Base-by-base conservation (phyloP, 1,140 invertebrate species). In the Drosophila miranda region DNA sequence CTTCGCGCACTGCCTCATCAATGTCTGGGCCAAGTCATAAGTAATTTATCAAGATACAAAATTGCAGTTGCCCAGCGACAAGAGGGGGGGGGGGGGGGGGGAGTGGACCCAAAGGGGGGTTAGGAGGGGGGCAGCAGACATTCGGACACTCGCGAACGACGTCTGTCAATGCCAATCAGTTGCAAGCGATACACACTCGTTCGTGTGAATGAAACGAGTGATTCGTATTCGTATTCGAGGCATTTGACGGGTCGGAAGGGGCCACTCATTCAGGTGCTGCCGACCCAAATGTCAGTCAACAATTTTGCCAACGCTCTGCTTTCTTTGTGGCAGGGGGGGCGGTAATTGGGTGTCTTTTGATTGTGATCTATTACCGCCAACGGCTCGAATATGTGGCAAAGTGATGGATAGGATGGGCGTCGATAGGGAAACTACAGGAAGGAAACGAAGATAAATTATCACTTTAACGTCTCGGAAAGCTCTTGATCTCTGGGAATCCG, bases 41-140 rank as follows among this genome's bases (percentile, higher is more conserved):
- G 82, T 82, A 86, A 86, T 87, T 86, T 86, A 86, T 86, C 82
- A 86, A 81, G 59, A 75, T 71, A 82, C 82, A 56, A 82, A 82
- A 82, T 82, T 87, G 82, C 73, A 82, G 61, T 78, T 68, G 63
- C 44, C 66, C 63, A 51, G 62, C 55, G 78, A 78, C 74, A 38
- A 38, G 11, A 7, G 26, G 1, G 28, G 6, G 1, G 1, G 1
- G 2, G 28, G 28, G 7, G 6, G 8, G 28, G 7, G 28, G 28
- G 7, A 2, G 28, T 7, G 3, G 23, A 23, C 2, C 16, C 16
- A 16, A 16, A 19, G 19, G 48, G 52, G 41, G 45, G 54, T 58
- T 2, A 3, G 3, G 34, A 0, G 3, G 30, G 3, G 9, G 3
- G 9, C 30, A 34, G 9, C 30, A 34, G 34, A 4, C 34, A 38